Evolutionary conservation across 1,140 invertebrate species (phyloP), one percentile per base, ranked within the genome.

Genomic region (Drosophila mauritiana): DNA sequence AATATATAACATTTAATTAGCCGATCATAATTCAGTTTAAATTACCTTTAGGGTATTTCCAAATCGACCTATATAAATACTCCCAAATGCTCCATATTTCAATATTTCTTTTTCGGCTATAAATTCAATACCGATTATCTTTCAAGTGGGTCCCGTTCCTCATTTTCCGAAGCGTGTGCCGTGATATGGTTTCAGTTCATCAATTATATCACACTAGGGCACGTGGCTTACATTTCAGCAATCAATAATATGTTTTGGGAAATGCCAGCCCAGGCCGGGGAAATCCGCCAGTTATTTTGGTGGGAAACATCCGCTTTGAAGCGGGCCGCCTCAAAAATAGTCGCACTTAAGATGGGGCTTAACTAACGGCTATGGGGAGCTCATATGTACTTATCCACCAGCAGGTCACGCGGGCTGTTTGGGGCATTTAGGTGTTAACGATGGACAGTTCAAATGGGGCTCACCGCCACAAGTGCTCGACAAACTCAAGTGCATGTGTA

Each of bases 221-320:
- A 80, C 78, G 48, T 62, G 80, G 80, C 43, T 65, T 36, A 45
- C 42, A 5, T 68, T 75, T 37, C 20, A 31, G 76, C 80, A 43
- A 84, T 83, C 80, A 64, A 83, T 84, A 67, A 63, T 34, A 49
- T 54, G 70, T 76, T 67, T 46, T 40, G 61, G 53, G 42, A 55
- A 62, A 55, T 12, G 48, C 54, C 78, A 46, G 10, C 8, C 3
- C 15, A 20, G 48, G 25, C 31, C 36, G 36, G 63, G 45, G 42
- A 64, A 55, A 56, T 42, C 58, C 76, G 8, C 20, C 15, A 57
- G 40, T 36, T 75, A 73, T 58, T 53, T 46, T 73, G 36, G 39
- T 10, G 8, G n/a, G 10, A 39, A 37, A 46, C 15, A 40, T 46
- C 25, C 40, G 40, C 46, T 57, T 39, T 64, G 39, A 73, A 69